Base-by-base conservation (phyloP, 1,140 invertebrate genomes). In the Colletes gigas region DNA sequence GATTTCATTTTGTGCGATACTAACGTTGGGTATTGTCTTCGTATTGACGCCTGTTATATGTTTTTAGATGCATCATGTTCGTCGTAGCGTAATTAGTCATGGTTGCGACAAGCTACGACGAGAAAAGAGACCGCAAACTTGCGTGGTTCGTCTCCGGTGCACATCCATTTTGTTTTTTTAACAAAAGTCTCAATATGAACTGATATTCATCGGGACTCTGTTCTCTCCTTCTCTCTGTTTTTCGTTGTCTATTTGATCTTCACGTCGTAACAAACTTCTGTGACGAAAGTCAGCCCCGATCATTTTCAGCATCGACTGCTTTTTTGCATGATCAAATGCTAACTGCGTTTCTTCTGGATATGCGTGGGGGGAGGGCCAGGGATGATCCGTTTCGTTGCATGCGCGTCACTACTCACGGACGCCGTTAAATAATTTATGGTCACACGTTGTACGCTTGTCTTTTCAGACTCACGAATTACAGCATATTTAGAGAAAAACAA, bases 401-500 rank as follows among this genome's bases (percentile, higher is more conserved):
- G 7, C 14, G 19, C 14, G 2, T 66, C 70, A 47, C 44, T 62
- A 15, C 3, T 6, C 30, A 39, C 1, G 41, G 7, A 72, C 4
- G 9, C 21, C 44, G 44, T 52, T 12, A 14, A 71, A 72, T 84
- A 68, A 85, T 85, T 75, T 81, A 71, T 81, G 14, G 44, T 84
- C 83, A 83, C 83, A 68, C 65, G 15, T 44, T 81, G 60, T 76
- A 81, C 1, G 12, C 3, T 5, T 21, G 4, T 57, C 30, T 66
- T 59, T 72, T 73, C 47, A 41, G 17, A 79, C 54, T 30, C 19
- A 14, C 44, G 19, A 14, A 67, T 17, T 50, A 5, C 52, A 50
- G 17, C 14, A 21, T 1, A 78, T 5, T 60, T 52, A 6, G 59
- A 17, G 2, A 30, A 62, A 47, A 76, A 44, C 3, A 9, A 50